Evolutionary conservation across 2,888 invertebrate species (phyloP), one percentile per base, ranked within the genome.

Genomic region (Oxytorus armatus): DNA sequence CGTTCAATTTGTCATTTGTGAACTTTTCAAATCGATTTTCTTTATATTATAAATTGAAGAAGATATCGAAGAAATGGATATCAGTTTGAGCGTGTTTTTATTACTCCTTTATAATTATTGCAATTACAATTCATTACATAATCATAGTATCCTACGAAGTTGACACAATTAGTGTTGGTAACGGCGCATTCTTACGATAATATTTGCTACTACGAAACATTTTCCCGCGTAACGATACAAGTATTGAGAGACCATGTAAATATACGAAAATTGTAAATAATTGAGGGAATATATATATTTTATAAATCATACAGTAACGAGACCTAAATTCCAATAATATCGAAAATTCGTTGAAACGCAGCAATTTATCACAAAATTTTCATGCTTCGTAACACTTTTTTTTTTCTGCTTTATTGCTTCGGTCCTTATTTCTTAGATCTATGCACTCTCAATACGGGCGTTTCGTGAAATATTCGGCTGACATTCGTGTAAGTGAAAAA

Each of bases 31-130:
- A n/a, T n/a, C n/a, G n/a, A n/a, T n/a, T n/a, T n/a, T n/a, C n/a
- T n/a, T n/a, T n/a, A n/a, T n/a, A n/a, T n/a, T n/a, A 47, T 16
- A 33, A 47, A 44, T 44, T 0, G 16, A 23, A 42, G 8, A 55
- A 44, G 36, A 69, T 10, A 10, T n/a, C 21, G 14, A n/a, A n/a
- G n/a, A n/a, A n/a, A n/a, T n/a, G n/a, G n/a, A n/a, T 0, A 36
- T 81, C 78, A 47, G 59, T 85, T 85, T 83, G 85, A 86, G 86
- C 86, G 83, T 82, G 84, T 36, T 85, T 87, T 88, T 85, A 86
- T 88, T 85, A 86, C 85, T 86, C 86, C 77, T 66, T 84, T 79
- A 85, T 86, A 85, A 82, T 87, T 88, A 88, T 87, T 88, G 86
- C 87, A 87, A 85, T 86, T 87, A 87, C 85, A 87, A 83, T 84